phyloP scores from a whole-genome alignment of 1,140 invertebrate genomes.

The Acyrthosiphon pisum region DNA sequence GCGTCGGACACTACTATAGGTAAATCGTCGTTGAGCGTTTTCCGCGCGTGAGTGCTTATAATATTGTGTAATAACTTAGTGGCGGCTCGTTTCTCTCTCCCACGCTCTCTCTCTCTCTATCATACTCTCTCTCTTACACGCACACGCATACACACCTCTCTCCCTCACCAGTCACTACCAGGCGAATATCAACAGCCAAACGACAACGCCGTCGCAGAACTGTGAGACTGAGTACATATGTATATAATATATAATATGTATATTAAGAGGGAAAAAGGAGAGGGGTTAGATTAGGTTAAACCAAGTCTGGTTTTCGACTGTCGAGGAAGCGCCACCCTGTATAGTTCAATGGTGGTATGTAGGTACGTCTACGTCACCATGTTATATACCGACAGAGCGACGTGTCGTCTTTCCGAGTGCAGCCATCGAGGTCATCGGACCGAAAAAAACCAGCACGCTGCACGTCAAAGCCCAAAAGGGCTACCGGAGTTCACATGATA shows the following conservation, averaged over 20 bases:
- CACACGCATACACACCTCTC: neutral
- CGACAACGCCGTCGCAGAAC: neutral
- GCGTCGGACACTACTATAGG: slow-evolving; percentile 26
- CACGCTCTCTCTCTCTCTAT: neutral
- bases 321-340: neutral
- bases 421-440: neutral
- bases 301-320: neutral
- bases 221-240: neutral
- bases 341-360: neutral
- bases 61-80: slow-evolving; percentile 4
- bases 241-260: neutral
- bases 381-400: neutral
- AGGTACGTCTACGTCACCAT: neutral
- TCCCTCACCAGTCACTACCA: neutral
- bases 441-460: neutral
- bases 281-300: neutral
- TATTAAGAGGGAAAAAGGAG: neutral
- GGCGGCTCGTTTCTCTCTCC: neutral
- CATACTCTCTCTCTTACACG: neutral
- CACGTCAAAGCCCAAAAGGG: no score
- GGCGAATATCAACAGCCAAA: slow-evolving; percentile 31
- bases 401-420: neutral
- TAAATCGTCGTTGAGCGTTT: slow-evolving; percentile 7
- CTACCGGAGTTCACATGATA: neutral
- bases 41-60: neutral